Evolutionary conservation across 2,888 invertebrate species (phyloP).

Genomic region (Epinotia ramella): DNA sequence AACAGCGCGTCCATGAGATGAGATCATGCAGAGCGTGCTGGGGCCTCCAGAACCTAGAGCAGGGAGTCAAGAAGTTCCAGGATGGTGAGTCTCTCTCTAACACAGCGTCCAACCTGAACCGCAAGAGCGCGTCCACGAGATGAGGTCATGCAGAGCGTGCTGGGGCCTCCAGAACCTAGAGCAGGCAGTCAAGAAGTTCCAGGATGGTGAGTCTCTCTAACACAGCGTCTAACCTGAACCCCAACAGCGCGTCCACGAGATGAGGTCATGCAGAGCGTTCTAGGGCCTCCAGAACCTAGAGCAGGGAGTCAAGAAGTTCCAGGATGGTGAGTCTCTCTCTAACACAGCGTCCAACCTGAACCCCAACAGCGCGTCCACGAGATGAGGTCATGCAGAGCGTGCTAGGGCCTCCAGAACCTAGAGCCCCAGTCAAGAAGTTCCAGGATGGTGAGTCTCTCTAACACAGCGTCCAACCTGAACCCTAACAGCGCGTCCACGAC

Average conservation of each 20-base stretch:
- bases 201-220: constrained; percentile 50
- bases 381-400: constrained; percentile 87
- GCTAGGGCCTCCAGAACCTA: constrained; percentile 54
- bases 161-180: constrained; percentile 87
- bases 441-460: too few species aligned
- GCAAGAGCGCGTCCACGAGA: too few species aligned
- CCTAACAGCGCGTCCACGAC: too few species aligned
- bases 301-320: constrained; percentile 88
- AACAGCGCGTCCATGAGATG: constrained; percentile 89
- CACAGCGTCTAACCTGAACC: constrained; percentile 60
- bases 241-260: constrained; percentile 88
- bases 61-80: constrained; percentile 89
- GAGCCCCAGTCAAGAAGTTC: too few species aligned
- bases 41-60: constrained; percentile 87
- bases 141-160: constrained; percentile 87
- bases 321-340: constrained; percentile 50
- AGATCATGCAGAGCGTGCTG: constrained; percentile 86
- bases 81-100: constrained; percentile 72
- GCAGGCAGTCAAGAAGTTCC: constrained; percentile 88
- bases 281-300: constrained; percentile 87
- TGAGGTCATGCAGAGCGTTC: constrained; percentile 86
- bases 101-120: too few species aligned
- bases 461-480: too few species aligned
- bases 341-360: too few species aligned
- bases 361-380: constrained; percentile 87